Conservation (phyloP, 2,113 vertebrate species). For the Crypturellus undulatus region DNA sequence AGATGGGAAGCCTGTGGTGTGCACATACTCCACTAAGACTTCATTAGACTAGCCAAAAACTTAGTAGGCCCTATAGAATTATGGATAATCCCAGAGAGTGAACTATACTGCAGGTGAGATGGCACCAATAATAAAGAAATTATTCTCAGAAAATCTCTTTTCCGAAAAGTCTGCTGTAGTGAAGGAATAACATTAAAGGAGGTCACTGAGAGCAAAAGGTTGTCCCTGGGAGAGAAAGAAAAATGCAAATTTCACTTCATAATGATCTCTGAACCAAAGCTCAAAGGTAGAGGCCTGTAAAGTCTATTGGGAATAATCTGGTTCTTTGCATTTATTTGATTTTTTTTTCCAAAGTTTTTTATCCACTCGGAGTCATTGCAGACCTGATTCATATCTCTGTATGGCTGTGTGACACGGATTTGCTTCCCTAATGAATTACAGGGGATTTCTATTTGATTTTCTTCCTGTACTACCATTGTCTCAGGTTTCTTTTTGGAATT, state of each 20-base stretch:
- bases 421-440: constrained; percentile 28
- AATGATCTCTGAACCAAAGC: neutral
- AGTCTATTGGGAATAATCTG: neutral
- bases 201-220: neutral
- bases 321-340: neutral
- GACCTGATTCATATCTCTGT: neutral
- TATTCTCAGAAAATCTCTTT: neutral
- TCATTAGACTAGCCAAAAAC: neutral
- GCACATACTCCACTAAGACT: neutral
- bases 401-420: neutral
- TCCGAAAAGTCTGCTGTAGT: neutral
- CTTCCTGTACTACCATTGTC: neutral
- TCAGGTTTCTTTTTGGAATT: constrained; percentile 14
- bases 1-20: neutral
- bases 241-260: neutral
- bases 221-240: neutral
- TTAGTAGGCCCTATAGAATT: neutral
- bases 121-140: neutral
- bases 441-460: neutral
- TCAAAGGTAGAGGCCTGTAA: neutral
- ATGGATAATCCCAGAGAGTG: neutral
- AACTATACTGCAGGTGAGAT: neutral
- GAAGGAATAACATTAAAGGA: neutral
- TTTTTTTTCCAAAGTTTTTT: neutral
- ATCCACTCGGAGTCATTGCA: neutral